These are phyloP conservation scores for Drosophila dives DNA, from an alignment of 2,888 invertebrate species.

Conservation along the genomic window DNA sequence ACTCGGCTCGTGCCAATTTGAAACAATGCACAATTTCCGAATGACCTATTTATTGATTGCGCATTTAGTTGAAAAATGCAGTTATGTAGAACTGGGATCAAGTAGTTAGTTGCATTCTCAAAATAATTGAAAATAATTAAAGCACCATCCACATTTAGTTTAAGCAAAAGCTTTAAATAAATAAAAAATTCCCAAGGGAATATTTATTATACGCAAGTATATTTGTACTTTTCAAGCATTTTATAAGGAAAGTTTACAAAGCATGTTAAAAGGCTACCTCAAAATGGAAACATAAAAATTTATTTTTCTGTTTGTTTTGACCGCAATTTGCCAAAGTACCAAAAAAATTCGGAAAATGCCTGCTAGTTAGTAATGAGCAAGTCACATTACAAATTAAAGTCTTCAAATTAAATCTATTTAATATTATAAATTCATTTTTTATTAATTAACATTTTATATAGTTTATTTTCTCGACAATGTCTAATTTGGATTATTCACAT, in stretches of 20 bases:
- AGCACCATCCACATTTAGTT: constrained; percentile 13
- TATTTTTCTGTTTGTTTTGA: constrained; percentile 36
- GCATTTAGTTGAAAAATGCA: constrained; percentile 32
- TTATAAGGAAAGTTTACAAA: constrained; percentile 38
- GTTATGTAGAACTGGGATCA: constrained; percentile 20
- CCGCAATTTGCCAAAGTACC: constrained; percentile 48
- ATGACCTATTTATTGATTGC: constrained; percentile 29
- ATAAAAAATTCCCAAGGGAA: constrained; percentile 17
- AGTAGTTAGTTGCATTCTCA: constrained; percentile 46
- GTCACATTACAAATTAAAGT: not conserved
- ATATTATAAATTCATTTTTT: too few relatives aligned
- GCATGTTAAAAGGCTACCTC: constrained; percentile 25
- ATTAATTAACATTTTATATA: too few relatives aligned
- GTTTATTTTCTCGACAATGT: too few relatives aligned
- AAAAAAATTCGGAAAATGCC: constrained; percentile 8
- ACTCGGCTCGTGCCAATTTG: constrained; percentile 34
- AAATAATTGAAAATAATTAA: constrained; percentile 27
- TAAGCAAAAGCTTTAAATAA: not conserved
- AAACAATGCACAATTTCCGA: constrained; percentile 33
- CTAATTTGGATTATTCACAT: too few relatives aligned
- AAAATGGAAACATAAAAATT: constrained; percentile 16
- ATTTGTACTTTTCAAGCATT: constrained; percentile 29
- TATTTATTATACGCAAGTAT: constrained; percentile 31
- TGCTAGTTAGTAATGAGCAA: constrained; percentile 36
- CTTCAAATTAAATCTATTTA: not conserved